Conservation (phyloP, 2,888 invertebrate species). For the Carabus problematicus region DNA sequence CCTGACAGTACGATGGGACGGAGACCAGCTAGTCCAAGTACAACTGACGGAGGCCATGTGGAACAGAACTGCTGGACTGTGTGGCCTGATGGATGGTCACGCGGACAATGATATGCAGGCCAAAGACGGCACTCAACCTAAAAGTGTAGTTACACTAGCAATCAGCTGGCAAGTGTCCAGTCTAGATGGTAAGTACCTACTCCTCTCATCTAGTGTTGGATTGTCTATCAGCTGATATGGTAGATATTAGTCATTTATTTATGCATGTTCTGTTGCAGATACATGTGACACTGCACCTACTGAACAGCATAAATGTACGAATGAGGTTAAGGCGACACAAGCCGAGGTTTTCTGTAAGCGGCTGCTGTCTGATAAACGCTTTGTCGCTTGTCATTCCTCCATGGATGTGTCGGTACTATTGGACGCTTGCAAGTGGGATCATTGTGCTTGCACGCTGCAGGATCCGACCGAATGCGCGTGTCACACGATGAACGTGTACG, state of each 20-base stretch:
- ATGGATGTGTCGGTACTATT: slow-evolving; percentile 72
- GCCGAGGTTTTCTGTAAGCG: slow-evolving; percentile 70
- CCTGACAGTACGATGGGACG: slow-evolving; percentile 79
- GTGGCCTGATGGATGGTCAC: slow-evolving; percentile 79
- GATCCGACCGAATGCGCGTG: slow-evolving; percentile 76
- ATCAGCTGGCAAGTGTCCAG: slow-evolving; percentile 66
- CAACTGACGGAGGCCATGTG: slow-evolving; percentile 73
- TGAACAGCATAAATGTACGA: slow-evolving; percentile 63
- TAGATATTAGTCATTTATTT: no score
- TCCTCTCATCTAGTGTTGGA: no score
- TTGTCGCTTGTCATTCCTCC: slow-evolving; percentile 68
- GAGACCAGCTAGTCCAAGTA: slow-evolving; percentile 58
- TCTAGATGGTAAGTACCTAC: slow-evolving; percentile 52
- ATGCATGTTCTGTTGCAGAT: slow-evolving; percentile 58
- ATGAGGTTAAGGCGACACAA: slow-evolving; percentile 49
- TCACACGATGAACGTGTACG: slow-evolving; percentile 76
- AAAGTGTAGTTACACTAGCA: slow-evolving; percentile 62
- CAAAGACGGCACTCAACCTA: slow-evolving; percentile 64
- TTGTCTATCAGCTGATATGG: neutral
- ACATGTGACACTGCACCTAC: slow-evolving; percentile 64
- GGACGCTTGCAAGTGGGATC: slow-evolving; percentile 81
- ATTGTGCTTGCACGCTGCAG: slow-evolving; percentile 68
- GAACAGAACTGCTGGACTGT: slow-evolving; percentile 83
- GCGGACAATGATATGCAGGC: slow-evolving; percentile 72
- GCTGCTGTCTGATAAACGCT: slow-evolving; percentile 69